Evolutionary conservation across 2,888 invertebrate genomes (phyloP).

Genomic region (Lissonota sp.): DNA sequence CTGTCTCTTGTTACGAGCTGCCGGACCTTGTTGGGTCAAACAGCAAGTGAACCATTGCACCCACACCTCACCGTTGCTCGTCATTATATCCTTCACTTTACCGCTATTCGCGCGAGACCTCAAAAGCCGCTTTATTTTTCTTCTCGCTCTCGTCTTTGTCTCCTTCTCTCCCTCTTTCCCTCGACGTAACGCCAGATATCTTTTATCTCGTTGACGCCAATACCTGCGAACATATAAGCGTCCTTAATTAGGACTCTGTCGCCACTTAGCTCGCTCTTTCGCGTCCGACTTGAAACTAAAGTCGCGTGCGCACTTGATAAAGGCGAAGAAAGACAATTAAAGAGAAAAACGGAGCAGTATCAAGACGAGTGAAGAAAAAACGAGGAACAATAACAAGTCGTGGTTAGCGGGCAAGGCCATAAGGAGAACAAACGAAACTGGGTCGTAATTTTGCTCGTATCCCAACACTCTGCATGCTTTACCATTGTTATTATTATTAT

Average conservation of each 20-base stretch:
- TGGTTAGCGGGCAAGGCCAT: constrained; percentile 39
- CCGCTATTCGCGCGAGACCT: not conserved
- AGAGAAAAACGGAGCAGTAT: not conserved
- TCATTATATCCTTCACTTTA: constrained; percentile 84
- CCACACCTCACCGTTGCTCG: constrained; percentile 93
- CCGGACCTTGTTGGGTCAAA: constrained; percentile 92
- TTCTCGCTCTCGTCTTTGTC: constrained; percentile 8
- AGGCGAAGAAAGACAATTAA: not conserved
- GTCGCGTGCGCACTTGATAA: not conserved
- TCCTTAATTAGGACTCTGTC: constrained; percentile 33
- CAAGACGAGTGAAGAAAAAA: constrained; percentile 33
- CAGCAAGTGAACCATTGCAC: constrained; percentile 97
- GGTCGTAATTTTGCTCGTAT: constrained; percentile 50
- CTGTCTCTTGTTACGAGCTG: constrained; percentile 83
- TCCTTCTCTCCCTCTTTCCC: not conserved
- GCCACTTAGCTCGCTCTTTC: not conserved
- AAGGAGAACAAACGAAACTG: constrained; percentile 48
- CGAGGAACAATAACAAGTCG: constrained; percentile 44
- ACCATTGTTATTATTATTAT: constrained; percentile 22
- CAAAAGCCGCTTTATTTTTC: not conserved
- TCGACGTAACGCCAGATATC: constrained; percentile 26
- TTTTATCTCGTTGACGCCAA: constrained; percentile 36
- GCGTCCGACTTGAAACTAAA: not conserved
- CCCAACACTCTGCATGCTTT: constrained; percentile 26
- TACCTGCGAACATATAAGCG: constrained; percentile 54